Evolutionary conservation across 2,113 vertebrate genomes (phyloP).

Genomic region (Xyrauchen texanus): DNA sequence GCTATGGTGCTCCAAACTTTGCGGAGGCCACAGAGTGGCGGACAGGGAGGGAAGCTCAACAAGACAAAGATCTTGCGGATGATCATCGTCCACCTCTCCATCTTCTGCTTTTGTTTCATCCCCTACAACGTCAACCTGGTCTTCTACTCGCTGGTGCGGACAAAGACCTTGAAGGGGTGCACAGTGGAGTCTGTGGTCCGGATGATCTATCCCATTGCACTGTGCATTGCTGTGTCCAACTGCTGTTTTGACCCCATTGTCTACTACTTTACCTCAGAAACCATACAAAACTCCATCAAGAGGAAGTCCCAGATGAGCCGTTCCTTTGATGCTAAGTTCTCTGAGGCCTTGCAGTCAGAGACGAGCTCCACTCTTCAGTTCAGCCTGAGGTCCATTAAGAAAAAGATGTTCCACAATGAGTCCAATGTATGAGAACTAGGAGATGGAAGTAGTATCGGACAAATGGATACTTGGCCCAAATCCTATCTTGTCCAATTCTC

Average conservation of each 20-base stretch:
- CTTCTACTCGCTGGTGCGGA: slow-evolving; percentile 93
- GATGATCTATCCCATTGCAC: slow-evolving; percentile 90
- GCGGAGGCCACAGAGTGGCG: slow-evolving; percentile 83
- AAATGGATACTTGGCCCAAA: background rate
- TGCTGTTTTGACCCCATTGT: slow-evolving; percentile 96
- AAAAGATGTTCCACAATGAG: slow-evolving; percentile 86
- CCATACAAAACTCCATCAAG: slow-evolving; percentile 95
- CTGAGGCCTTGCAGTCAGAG: slow-evolving; percentile 81
- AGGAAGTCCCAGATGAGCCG: slow-evolving; percentile 76
- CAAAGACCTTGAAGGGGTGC: slow-evolving; percentile 84
- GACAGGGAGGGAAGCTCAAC: slow-evolving; percentile 85
- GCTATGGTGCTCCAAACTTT: slow-evolving; percentile 89
- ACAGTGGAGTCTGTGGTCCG: slow-evolving; percentile 83
- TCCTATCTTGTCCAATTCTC: background rate
- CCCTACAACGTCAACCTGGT: slow-evolving; percentile 93
- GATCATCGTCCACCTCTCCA: slow-evolving; percentile 90
- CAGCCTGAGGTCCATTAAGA: slow-evolving; percentile 82
- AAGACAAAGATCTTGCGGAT: slow-evolving; percentile 93
- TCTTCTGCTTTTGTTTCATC: slow-evolving; percentile 97
- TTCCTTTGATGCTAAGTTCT: slow-evolving; percentile 75
- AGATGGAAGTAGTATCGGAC: background rate
- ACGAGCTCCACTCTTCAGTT: slow-evolving; percentile 79
- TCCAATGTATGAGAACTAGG: slow-evolving; percentile 79
- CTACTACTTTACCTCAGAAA: slow-evolving; percentile 97
- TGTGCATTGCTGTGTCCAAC: slow-evolving; percentile 95